phyloP scores from a whole-genome alignment of 2,113 vertebrate species.

The Coregonus clupeaformis region DNA sequence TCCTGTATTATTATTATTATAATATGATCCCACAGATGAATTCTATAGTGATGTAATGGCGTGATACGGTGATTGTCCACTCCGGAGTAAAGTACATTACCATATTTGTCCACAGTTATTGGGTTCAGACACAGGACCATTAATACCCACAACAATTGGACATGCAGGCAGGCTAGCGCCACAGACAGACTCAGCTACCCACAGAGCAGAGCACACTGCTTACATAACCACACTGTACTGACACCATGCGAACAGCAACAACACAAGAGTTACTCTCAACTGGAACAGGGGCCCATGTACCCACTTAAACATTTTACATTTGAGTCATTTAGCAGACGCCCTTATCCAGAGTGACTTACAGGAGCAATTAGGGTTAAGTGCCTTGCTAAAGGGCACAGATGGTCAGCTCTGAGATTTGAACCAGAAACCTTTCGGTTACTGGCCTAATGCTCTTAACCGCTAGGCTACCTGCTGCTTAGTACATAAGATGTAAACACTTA shows the following conservation, averaged over 20 bases:
- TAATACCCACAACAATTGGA: slow-evolving; percentile 54
- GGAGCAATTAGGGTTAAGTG: too few relatives aligned
- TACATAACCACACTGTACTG: slow-evolving; percentile 38
- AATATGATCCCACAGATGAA: slow-evolving; percentile 37
- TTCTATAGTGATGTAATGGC: slow-evolving; percentile 23
- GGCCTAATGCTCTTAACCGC: too few relatives aligned
- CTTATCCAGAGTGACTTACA: too few relatives aligned
- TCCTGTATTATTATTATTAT: slow-evolving; percentile 30
- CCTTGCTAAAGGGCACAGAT: too few relatives aligned
- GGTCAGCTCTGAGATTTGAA: too few relatives aligned
- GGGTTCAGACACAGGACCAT: slow-evolving; percentile 30
- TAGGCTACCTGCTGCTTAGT: background rate
- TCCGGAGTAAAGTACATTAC: slow-evolving; percentile 6
- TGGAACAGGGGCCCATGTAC: background rate
- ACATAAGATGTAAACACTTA: slow-evolving; percentile 18
- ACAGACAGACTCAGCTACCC: slow-evolving; percentile 55
- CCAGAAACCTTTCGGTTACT: too few relatives aligned
- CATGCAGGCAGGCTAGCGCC: slow-evolving; percentile 33
- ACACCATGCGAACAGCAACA: slow-evolving; percentile 7
- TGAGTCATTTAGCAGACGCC: too few relatives aligned
- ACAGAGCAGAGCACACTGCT: slow-evolving; percentile 59
- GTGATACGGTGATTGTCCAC: slow-evolving; percentile 24
- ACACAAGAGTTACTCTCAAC: slow-evolving; percentile 21
- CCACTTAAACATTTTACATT: too few relatives aligned
- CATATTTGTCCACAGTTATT: slow-evolving; percentile 32